Percentiles rank a stretch among this genome's conserved stretches.
Evolutionary conservation across 2,888 invertebrate genomes (phyloP).

Genomic region (Drosophila kambysellisi): DNA sequence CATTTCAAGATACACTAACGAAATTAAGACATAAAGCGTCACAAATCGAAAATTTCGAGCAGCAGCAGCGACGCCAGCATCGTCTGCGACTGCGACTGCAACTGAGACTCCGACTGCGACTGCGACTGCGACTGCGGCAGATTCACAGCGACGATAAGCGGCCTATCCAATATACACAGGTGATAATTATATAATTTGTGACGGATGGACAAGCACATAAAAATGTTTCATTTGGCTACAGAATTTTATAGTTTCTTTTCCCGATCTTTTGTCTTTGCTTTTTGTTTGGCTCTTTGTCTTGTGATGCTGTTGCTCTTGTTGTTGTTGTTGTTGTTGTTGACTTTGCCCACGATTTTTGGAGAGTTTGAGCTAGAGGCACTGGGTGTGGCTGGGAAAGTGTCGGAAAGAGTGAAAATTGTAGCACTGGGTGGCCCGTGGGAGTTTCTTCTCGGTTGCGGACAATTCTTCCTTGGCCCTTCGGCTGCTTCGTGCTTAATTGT

Average conservation of each 20-base stretch:
- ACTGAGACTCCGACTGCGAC: constrained; percentile 2
- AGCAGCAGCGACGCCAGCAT: constrained; percentile 46
- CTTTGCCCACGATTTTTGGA: constrained; percentile 38
- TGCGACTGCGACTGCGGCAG: constrained; percentile 53
- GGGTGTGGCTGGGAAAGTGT: constrained; percentile 76
- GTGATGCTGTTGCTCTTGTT: constrained; percentile 30
- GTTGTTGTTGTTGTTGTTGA: constrained; percentile 33
- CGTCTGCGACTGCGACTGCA: neutral
- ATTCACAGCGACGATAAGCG: constrained; percentile 80
- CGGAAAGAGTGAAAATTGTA: constrained; percentile 72
- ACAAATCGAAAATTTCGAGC: constrained; percentile 83
- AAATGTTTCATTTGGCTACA: constrained; percentile 74
- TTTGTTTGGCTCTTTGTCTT: constrained; percentile 57
- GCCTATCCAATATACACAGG: constrained; percentile 80
- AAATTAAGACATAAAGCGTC: constrained; percentile 83
- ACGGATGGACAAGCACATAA: constrained; percentile 82
- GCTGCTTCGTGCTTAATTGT: constrained; percentile 82
- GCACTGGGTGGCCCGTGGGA: constrained; percentile 79
- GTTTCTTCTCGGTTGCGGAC: constrained; percentile 40
- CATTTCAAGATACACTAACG: constrained; percentile 46
- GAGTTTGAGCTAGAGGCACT: constrained; percentile 18
- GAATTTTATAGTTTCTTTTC: constrained; percentile 71
- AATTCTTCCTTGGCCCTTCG: constrained; percentile 38
- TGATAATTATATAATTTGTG: constrained; percentile 84
- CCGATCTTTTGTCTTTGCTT: constrained; percentile 63